A percentile compares a stretch with the other conserved stretches of the same genome.
These are phyloP conservation scores for Microcebus jonahi DNA, from an alignment of 2,113 vertebrate species.

Conservation along the genomic window DNA sequence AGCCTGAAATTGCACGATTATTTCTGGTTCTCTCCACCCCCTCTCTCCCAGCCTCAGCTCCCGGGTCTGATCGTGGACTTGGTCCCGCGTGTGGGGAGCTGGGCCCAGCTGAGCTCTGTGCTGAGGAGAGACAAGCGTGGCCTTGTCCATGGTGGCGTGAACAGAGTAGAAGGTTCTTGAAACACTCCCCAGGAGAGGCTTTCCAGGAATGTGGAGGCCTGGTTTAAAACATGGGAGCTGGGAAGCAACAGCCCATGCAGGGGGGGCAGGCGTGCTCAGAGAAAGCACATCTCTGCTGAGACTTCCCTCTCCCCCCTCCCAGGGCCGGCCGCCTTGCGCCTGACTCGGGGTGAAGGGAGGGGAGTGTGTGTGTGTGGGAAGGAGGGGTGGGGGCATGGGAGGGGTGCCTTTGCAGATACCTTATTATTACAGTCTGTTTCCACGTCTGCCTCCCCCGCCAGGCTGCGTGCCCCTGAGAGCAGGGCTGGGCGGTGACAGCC, in stretches of 20 bases:
- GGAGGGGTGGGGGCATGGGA: fast-evolving
- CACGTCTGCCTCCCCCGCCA: fast-evolving
- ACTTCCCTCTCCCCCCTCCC: fast-evolving
- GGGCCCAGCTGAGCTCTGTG: neutral
- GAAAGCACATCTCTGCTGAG: neutral
- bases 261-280: neutral
- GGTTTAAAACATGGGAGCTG: neutral
- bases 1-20: slow-evolving; percentile 56
- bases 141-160: neutral
- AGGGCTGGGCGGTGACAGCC: neutral
- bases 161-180: neutral
- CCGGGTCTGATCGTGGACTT: neutral
- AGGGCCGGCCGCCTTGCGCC: neutral
- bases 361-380: fast-evolving
- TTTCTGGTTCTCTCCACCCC: slow-evolving; percentile 13
- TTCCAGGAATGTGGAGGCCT: neutral
- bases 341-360: neutral
- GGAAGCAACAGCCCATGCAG: neutral
- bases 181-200: neutral
- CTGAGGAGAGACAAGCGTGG: neutral
- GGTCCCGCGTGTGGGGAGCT: neutral
- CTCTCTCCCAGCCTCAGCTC: neutral
- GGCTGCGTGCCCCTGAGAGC: neutral
- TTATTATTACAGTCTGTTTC: neutral
- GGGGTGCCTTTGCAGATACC: neutral